phyloP scores from a whole-genome alignment of 1,140 invertebrate genomes.

The Bursaphelenchus mucronatus region DNA sequence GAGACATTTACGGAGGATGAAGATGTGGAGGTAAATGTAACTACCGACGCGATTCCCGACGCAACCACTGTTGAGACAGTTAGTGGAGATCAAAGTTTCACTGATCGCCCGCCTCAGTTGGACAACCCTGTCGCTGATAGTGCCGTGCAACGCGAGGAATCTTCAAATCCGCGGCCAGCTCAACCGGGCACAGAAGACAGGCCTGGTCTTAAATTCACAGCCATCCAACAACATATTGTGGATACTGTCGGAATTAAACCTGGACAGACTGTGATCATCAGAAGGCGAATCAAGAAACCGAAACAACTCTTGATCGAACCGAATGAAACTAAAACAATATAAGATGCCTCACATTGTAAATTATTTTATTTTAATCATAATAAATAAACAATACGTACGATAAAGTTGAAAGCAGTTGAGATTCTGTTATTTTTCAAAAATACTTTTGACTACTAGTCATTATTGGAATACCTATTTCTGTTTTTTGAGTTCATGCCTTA shows the following conservation, averaged over 20 bases:
- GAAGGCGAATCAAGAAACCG: constrained; percentile 8
- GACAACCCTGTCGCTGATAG: no score
- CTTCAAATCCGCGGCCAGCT: background rate
- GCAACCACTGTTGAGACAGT: background rate
- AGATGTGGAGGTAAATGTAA: background rate
- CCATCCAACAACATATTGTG: constrained; percentile 16
- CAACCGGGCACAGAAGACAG: background rate
- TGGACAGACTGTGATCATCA: constrained; percentile 17
- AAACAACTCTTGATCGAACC: no score
- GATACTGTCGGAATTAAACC: constrained; percentile 14
- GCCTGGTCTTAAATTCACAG: constrained; percentile 8
- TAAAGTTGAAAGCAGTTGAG: no score
- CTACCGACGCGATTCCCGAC: background rate
- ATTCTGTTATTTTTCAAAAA: no score
- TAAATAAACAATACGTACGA: no score
- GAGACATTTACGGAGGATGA: constrained; percentile 15
- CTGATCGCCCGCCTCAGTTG: background rate
- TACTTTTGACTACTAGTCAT: no score
- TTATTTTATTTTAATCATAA: no score
- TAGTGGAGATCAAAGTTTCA: background rate
- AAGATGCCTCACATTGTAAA: no score
- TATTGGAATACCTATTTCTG: no score
- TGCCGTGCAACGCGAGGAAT: no score
- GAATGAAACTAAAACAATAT: no score
- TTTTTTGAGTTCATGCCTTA: background rate